Evolutionary conservation across 1,140 invertebrate genomes (phyloP).

Genomic region (Sitobion miscanthi): DNA sequence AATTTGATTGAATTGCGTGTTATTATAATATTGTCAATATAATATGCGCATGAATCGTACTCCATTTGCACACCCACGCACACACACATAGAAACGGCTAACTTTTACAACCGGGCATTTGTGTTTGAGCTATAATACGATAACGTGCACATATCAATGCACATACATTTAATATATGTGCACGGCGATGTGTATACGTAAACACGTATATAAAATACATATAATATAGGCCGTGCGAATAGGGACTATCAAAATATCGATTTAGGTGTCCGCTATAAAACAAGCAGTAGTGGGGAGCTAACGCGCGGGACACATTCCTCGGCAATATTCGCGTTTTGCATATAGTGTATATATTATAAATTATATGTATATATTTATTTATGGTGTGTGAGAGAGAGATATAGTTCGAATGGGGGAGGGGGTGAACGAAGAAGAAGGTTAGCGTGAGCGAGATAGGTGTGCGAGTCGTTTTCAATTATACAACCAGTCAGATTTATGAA

Average conservation of each 20-base stretch:
- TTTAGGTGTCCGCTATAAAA: neutral
- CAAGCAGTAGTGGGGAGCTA: neutral
- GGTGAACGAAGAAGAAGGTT: neutral
- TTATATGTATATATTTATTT: slow-evolving; percentile 28
- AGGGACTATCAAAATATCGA: slow-evolving; percentile 49
- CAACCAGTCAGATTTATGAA: slow-evolving; percentile 54
- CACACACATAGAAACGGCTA: neutral
- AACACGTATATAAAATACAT: neutral
- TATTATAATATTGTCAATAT: neutral
- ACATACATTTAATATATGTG: neutral
- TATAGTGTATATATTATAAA: neutral
- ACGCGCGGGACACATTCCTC: slow-evolving; percentile 29
- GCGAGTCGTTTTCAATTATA: slow-evolving; percentile 54
- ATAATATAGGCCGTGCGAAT: neutral
- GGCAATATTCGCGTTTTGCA: slow-evolving; percentile 14
- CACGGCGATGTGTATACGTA: neutral
- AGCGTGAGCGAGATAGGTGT: neutral
- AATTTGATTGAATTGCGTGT: neutral
- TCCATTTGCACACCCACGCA: too few species aligned
- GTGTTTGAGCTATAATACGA: neutral
- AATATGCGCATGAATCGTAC: neutral
- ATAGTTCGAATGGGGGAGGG: neutral
- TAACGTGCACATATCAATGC: neutral
- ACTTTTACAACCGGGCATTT: neutral
- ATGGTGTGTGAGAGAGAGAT: neutral